phyloP scores from a whole-genome alignment of 2,797 vertebrate species.

The Linurgus olivaceus region DNA sequence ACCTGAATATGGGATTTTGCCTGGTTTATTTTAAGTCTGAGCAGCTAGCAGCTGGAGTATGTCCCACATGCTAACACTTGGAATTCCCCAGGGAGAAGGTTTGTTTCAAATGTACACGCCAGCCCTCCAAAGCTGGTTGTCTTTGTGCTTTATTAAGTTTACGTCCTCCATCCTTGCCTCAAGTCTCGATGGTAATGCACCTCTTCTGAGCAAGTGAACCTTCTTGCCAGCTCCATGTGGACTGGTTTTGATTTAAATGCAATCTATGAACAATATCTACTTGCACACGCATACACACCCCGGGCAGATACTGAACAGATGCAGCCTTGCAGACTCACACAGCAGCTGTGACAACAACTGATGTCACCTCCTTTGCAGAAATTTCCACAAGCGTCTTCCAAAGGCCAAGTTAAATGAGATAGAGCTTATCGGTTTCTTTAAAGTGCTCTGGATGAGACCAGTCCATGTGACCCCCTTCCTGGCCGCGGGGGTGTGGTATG shows the following conservation, averaged over 20 bases:
- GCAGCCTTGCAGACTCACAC: not conserved
- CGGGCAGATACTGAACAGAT: constrained; percentile 25
- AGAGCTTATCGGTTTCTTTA: constrained; percentile 68
- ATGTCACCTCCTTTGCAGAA: constrained; percentile 69
- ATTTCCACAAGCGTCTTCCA: constrained; percentile 63
- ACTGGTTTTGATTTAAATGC: constrained; percentile 23
- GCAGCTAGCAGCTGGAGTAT: constrained; percentile 50
- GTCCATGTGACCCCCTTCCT: constrained; percentile 47
- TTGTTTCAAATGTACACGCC: not conserved
- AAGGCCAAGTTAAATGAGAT: constrained; percentile 68
- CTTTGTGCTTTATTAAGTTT: not conserved
- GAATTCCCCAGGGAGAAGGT: constrained; percentile 33
- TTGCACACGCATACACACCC: not conserved
- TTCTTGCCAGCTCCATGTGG: not conserved
- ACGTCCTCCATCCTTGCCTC: not conserved
- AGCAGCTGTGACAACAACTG: constrained; percentile 72
- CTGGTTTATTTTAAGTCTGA: constrained; percentile 60
- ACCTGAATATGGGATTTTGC: constrained; percentile 6
- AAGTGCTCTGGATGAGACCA: constrained; percentile 41
- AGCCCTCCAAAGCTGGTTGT: not conserved
- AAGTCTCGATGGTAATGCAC: not conserved
- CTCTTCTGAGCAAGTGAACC: not conserved
- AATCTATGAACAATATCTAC: constrained; percentile 1
- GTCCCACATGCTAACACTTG: constrained; percentile 54
- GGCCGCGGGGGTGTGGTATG: constrained; percentile 53